Conservation (phyloP, 2,113 vertebrate species). For the Pygoscelis adeliae region DNA sequence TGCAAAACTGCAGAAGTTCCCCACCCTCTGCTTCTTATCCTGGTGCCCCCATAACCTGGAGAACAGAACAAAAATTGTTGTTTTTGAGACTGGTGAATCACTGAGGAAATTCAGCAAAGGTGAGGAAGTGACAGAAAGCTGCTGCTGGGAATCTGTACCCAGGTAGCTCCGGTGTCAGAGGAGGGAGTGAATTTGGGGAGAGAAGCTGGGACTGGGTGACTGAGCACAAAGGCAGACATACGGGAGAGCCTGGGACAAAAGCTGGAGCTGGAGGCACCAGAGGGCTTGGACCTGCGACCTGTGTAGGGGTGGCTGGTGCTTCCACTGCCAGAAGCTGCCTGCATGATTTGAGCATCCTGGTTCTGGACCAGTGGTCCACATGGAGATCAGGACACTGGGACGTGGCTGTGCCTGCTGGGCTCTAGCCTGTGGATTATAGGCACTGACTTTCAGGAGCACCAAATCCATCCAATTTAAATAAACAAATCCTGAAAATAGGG, state of each 20-base stretch:
- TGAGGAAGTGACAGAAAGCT: not conserved
- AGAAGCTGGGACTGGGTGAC: not conserved
- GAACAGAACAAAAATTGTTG: not conserved
- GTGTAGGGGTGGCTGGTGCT: fast-evolving
- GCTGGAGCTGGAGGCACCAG: not conserved
- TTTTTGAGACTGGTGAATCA: not conserved
- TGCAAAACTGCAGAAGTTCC: not conserved
- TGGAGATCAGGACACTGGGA: not conserved
- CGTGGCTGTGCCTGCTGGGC: not conserved
- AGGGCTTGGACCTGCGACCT: not conserved
- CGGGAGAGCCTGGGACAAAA: not conserved
- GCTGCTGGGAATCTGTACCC: not conserved
- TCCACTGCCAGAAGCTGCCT: not conserved
- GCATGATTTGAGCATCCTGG: not conserved
- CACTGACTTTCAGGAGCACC: not conserved
- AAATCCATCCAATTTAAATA: conserved; percentile 50
- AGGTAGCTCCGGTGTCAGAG: fast-evolving
- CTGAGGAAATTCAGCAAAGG: not conserved
- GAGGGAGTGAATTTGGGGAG: not conserved
- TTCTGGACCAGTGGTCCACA: not conserved
- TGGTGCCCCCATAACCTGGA: not conserved
- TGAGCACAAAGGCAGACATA: fast-evolving
- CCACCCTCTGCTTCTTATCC: not conserved
- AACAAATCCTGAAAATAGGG: conserved; percentile 10
- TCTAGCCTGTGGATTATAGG: not conserved